Percentiles rank a stretch among this genome's conserved stretches.
These are phyloP conservation scores for Leuctra nigra DNA, from an alignment of 2,888 invertebrate genomes.

Conservation along the genomic window DNA sequence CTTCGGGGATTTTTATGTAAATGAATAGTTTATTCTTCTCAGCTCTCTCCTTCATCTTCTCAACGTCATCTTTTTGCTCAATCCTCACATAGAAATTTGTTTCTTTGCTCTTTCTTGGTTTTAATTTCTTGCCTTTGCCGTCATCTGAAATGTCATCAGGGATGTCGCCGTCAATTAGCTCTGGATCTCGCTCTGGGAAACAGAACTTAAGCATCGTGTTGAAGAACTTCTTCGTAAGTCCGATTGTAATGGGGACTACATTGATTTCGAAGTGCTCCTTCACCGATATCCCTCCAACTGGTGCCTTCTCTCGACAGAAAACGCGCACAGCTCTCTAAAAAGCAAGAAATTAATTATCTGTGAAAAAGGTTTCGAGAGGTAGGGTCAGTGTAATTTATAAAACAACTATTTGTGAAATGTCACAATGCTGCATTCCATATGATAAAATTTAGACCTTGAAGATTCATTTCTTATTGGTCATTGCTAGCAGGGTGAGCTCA, in stretches of 20 bases:
- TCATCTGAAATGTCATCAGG: conserved; percentile 44
- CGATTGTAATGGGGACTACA: conserved; percentile 87
- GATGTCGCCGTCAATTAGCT: conserved; percentile 67
- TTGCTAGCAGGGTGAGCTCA: too few species aligned
- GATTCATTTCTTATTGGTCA: too few species aligned
- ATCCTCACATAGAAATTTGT: conserved; percentile 87
- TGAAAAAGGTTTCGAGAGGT: too few species aligned
- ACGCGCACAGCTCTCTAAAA: conserved; percentile 78
- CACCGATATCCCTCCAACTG: conserved; percentile 97
- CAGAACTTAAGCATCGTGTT: conserved; percentile 96
- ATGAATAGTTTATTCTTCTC: conserved; percentile 98
- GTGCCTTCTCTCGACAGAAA: conserved; percentile 92
- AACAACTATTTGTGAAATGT: too few species aligned
- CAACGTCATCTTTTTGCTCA: conserved; percentile 86
- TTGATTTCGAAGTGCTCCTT: conserved; percentile 99
- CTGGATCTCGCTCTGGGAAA: conserved; percentile 89
- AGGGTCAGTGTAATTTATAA: too few species aligned
- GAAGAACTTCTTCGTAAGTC: conserved; percentile 92
- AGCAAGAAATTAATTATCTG: too few species aligned
- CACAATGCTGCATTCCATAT: too few species aligned
- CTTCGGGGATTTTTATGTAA: conserved; percentile 98
- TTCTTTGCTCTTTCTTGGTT: conserved; percentile 52
- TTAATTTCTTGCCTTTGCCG: conserved; percentile 31
- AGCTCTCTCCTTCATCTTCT: conserved; percentile 97
- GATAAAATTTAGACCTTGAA: too few species aligned